phyloP scores from a whole-genome alignment of 2,113 vertebrate genomes.

The Microcebus tavaratra region DNA sequence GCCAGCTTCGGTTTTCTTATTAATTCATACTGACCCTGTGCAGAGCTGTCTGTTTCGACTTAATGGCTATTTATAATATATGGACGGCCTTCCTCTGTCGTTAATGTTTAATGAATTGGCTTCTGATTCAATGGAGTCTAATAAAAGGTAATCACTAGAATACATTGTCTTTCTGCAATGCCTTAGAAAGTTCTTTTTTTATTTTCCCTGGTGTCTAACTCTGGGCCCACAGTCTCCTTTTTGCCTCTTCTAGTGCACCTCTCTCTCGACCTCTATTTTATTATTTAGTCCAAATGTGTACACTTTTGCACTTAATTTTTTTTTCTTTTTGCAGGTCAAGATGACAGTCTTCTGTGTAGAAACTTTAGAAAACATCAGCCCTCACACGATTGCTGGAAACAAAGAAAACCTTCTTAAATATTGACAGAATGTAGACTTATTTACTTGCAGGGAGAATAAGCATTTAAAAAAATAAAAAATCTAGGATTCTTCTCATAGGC shows the following conservation, averaged over 20 bases:
- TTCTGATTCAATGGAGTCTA: constrained; percentile 81
- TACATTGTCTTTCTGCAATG: constrained; percentile 82
- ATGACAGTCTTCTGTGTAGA: constrained; percentile 65
- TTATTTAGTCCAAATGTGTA: constrained; percentile 76
- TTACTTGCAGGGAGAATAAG: neutral
- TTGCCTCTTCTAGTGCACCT: constrained; percentile 6
- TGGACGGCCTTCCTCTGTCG: constrained; percentile 77
- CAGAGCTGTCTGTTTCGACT: constrained; percentile 82
- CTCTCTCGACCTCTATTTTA: constrained; percentile 74
- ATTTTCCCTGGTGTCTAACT: constrained; percentile 75
- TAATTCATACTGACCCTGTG: constrained; percentile 84
- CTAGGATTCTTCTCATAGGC: neutral
- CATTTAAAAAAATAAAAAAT: neutral
- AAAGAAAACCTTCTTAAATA: neutral
- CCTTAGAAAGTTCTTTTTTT: constrained; percentile 77
- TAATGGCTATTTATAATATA: constrained; percentile 84
- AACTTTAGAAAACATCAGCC: constrained; percentile 56
- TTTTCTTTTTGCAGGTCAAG: neutral
- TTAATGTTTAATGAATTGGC: constrained; percentile 86
- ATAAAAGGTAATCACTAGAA: constrained; percentile 84
- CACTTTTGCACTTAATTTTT: constrained; percentile 55
- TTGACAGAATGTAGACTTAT: neutral
- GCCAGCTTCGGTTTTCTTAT: constrained; percentile 79
- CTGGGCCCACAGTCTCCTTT: constrained; percentile 58
- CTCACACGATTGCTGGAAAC: neutral